A percentile compares a stretch with the other conserved stretches of the same genome.
Conservation (phyloP, 2,888 invertebrate genomes). For the Pachycephus smyrnensis region DNA sequence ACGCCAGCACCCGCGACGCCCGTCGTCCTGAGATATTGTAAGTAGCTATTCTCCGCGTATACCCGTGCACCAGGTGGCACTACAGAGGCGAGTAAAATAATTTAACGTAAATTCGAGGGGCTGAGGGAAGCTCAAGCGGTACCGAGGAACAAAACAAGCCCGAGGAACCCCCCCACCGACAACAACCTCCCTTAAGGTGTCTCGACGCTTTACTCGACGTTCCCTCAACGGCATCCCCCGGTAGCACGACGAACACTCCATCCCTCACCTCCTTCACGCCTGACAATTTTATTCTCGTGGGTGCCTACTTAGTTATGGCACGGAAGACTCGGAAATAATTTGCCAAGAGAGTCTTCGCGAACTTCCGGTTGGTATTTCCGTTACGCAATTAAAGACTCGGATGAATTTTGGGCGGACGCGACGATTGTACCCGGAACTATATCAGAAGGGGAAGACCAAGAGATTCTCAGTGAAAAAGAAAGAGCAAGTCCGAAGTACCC, state of each 20-base stretch:
- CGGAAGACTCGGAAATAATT: background rate
- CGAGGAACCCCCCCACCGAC: background rate
- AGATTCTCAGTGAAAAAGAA: constrained; percentile 3
- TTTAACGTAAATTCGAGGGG: constrained; percentile 59
- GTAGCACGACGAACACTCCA: background rate
- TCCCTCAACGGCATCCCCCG: background rate
- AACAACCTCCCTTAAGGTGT: background rate
- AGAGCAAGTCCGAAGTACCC: constrained; percentile 8
- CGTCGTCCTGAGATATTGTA: constrained; percentile 20
- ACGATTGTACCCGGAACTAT: background rate
- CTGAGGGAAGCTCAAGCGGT: background rate
- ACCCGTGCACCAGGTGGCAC: constrained; percentile 60
- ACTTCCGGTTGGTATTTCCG: background rate
- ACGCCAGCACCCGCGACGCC: background rate
- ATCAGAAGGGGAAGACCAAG: background rate
- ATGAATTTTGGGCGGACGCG: background rate
- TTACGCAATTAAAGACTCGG: background rate
- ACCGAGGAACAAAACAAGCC: background rate
- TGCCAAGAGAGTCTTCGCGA: background rate
- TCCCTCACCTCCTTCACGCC: background rate
- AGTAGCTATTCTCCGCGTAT: constrained; percentile 30
- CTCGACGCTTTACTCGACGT: background rate
- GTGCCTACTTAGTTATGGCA: background rate
- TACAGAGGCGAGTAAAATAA: constrained; percentile 58
- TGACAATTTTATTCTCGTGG: background rate